Evolutionary conservation across 2,113 vertebrate species (phyloP), one percentile per base, ranked within the genome.

Genomic region (Tachysurus vachellii): DNA sequence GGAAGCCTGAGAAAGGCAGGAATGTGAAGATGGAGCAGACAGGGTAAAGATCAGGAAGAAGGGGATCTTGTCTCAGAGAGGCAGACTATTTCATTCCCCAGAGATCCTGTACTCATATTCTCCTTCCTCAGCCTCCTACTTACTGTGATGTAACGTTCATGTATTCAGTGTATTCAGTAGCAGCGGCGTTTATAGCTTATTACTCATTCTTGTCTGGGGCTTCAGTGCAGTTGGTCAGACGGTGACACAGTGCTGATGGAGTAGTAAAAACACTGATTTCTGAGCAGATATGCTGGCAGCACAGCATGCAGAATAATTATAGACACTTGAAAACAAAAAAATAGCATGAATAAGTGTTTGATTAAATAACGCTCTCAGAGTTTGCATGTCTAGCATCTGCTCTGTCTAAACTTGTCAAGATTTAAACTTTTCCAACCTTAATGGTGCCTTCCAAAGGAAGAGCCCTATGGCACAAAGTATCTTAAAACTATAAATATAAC

Each of bases 11-110:
- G 92, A 94, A 94, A 93, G 85, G 86, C 77, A 93, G 92, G 94
- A 95, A 95, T 95, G 93, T 89, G 87, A 91, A 90, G 92, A 90
- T 88, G 85, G 56, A 89, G 88, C 85, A 85, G 82, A 85, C 88
- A 89, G 83, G n/a, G 66, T 77, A 73, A 89, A 84, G 71, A 88
- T 86, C 85, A 92, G 79, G 87, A 91, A 86, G 87, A 82, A 73
- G 86, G 56, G 86, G 44, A 88, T 82, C 70, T 84, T 90, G 85
- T 85, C 81, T 88, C 80, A 53, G 5, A 54, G 83, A 85, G 61
- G 85, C 87, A 75, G 54, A 61, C 79, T 90, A 80, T 86, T 83
- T 85, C 54, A 88, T 81, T 86, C 79, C 53, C 31, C 66, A 42
- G 50, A 76, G 82, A 81, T 54, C 19, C 14, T 44, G 47, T 76